Conservation (phyloP, 2,888 invertebrate genomes). For the Lutraria lutraria region DNA sequence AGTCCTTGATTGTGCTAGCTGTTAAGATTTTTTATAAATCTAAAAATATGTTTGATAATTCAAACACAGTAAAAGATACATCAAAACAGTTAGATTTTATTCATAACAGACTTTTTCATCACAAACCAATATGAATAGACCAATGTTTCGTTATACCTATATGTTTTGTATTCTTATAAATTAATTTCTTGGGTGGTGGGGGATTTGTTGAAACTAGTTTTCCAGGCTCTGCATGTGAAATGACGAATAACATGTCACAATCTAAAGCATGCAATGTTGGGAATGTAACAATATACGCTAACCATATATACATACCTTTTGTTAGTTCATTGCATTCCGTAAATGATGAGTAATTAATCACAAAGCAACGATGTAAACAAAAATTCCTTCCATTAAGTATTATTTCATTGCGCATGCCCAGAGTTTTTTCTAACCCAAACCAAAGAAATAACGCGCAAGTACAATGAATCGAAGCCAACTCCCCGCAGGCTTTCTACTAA, state of each 20-base stretch:
- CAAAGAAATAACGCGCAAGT: neutral
- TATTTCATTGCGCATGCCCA: conserved; percentile 3
- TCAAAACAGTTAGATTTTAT: neutral
- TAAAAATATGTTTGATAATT: too few relatives aligned
- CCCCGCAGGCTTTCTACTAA: too few relatives aligned
- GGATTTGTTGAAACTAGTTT: neutral
- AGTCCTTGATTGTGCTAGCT: too few relatives aligned
- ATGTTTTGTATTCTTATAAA: neutral
- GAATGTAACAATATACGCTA: neutral
- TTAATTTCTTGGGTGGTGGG: neutral
- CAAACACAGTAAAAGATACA: neutral
- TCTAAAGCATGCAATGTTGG: neutral
- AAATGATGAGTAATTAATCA: conserved; percentile 34
- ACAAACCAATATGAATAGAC: neutral
- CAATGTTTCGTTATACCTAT: neutral
- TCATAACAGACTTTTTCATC: neutral
- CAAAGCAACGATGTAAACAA: conserved; percentile 69
- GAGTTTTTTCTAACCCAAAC: neutral
- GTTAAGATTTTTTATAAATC: too few relatives aligned
- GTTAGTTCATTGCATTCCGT: neutral
- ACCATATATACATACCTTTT: neutral
- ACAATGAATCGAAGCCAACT: neutral
- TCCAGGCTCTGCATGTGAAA: neutral
- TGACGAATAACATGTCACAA: neutral
- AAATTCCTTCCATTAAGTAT: conserved; percentile 29